phyloP scores from a whole-genome alignment of 2,113 vertebrate genomes.

The Varanus salvator region DNA sequence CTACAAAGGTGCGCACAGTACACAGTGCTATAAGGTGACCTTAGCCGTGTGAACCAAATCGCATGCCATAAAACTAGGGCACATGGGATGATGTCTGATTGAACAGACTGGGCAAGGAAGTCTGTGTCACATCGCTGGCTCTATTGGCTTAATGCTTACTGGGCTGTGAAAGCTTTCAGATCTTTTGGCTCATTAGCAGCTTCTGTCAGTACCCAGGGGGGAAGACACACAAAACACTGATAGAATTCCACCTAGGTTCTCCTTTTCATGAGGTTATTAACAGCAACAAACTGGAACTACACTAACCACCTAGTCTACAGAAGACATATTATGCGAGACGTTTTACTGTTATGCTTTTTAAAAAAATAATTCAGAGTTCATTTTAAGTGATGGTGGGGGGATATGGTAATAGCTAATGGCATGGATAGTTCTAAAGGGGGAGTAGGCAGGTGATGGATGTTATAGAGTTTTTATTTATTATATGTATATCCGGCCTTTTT shows the following conservation, averaged over 20 bases:
- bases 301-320: not conserved
- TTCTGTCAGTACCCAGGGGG: not conserved
- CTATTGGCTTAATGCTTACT: not conserved
- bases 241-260: not conserved
- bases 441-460: not conserved
- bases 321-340: not conserved
- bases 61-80: not conserved
- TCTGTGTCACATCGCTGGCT: not conserved
- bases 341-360: not conserved
- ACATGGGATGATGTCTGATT: not conserved
- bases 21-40: not conserved
- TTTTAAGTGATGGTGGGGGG: not conserved
- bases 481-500: no score
- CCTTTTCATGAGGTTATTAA: not conserved
- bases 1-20: not conserved
- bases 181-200: not conserved
- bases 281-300: not conserved
- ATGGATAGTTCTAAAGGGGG: not conserved
- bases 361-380: no score
- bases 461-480: not conserved
- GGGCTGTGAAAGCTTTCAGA: constrained; percentile 1
- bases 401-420: not conserved
- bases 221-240: not conserved
- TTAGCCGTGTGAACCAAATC: not conserved
- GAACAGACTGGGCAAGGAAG: not conserved